Base-by-base conservation (phyloP, 2,113 vertebrate genomes). In the Burhinus oedicnemus region DNA sequence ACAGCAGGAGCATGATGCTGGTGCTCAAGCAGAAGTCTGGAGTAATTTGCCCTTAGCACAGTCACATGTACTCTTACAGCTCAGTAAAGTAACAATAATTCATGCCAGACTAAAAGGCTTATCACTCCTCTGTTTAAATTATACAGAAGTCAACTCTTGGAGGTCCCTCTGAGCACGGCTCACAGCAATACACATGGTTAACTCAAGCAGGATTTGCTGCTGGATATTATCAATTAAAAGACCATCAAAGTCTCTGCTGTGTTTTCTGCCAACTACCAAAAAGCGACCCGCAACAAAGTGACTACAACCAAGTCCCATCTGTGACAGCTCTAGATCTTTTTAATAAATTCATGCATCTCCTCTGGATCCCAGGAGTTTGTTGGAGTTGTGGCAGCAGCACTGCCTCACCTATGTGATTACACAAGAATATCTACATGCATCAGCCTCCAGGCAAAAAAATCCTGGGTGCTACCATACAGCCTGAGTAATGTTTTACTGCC, bases 161-260 rank as follows among this genome's bases (percentile, higher is more conserved):
- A 93, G 51, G 82, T 96, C 93, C 85, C 93, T 90, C 66, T 90
- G 95, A 91, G 94, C 91, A 75, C 75, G 64, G 93, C 87, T 93
- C 91, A 47, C 75, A 88, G 66, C 78, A 70, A 34, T 30, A 47
- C 45, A 36, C n/a, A 38, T 10, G 42, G 74, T 64, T 81, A 88
- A 93, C 76, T 87, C 42, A 19, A 69, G 87, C 51, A 88, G 68
- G 19, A 75, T 87, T 36, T 84, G 79, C 44, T 69, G 79, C 44
- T 69, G 27, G 18, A 1, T 54, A 70, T 55, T 62, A 65, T n/a
- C 47, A 65, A 69, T 17, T n/a, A 64, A 91, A 94, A 75, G n/a
- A 80, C 12, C n/a, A 52, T 22, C 55, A 38, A 51, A 77, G 79
- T n/a, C 71, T 80, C 87, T 58, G 60, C 70, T 88, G 81, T 32